Evolutionary conservation across 23 tunicate genomes (phyloP).

Genomic region (Styela plicata): DNA sequence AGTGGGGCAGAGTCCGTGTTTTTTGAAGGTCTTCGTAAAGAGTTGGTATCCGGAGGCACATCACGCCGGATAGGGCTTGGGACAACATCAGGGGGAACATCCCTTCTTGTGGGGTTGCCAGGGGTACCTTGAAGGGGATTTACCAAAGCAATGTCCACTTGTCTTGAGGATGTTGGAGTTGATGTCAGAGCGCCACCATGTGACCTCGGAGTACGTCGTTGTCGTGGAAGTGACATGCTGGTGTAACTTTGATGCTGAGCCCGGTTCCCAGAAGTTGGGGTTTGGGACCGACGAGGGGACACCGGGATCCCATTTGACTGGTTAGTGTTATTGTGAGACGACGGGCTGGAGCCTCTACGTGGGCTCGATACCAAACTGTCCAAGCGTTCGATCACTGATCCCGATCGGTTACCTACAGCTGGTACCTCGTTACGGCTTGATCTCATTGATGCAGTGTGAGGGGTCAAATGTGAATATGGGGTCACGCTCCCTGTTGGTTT

Average conservation of each 20-base stretch:
- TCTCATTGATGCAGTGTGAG: conserved; percentile 6
- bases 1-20: conserved; percentile 22
- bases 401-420: neutral
- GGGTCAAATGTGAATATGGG: conserved; percentile 13
- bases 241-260: neutral
- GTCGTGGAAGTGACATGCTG: conserved; percentile 24
- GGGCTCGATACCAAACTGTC: conserved; percentile 71
- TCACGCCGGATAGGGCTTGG: conserved; percentile 77
- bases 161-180: conserved; percentile 56
- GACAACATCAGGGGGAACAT: conserved; percentile 63
- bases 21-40: conserved; percentile 1
- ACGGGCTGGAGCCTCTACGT: conserved; percentile 10
- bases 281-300: conserved; percentile 3
- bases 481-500: conserved; percentile 24
- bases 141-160: conserved; percentile 34
- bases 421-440: neutral
- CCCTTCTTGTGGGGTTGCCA: conserved; percentile 41
- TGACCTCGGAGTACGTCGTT: neutral
- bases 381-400: conserved; percentile 48
- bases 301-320: conserved; percentile 21
- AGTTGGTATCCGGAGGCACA: conserved; percentile 57
- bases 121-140: conserved; percentile 37
- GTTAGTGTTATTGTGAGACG: conserved; percentile 5
- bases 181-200: conserved; percentile 49
- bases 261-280: conserved; percentile 36